phyloP scores from a whole-genome alignment of 1,140 invertebrate genomes.

The Lordiphosa collinella region DNA sequence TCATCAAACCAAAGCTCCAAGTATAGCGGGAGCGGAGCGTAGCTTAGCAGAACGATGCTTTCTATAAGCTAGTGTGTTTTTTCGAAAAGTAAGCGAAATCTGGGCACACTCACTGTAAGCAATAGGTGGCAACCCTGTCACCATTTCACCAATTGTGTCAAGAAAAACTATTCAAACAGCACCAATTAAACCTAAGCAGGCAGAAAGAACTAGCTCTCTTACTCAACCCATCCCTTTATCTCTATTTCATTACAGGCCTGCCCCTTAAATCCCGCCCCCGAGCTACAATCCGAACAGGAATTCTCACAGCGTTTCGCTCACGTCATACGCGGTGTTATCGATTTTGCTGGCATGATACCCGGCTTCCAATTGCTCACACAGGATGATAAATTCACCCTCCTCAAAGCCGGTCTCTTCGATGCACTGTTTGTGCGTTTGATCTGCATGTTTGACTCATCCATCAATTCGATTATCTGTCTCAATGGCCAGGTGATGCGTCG shows the following conservation, averaged over 20 bases:
- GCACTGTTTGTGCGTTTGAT: constrained; percentile 94
- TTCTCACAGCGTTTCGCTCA: constrained; percentile 96
- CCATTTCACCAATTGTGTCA: too few species aligned
- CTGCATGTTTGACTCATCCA: constrained; percentile 95
- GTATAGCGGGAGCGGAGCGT: too few species aligned
- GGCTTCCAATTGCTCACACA: constrained; percentile 96
- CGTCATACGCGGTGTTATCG: constrained; percentile 97
- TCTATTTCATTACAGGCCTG: constrained; percentile 45
- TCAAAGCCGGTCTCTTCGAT: constrained; percentile 97
- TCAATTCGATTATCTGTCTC: constrained; percentile 94
- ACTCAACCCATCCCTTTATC: too few species aligned
- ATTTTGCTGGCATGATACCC: constrained; percentile 98
- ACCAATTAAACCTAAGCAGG: too few species aligned
- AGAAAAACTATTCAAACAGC: too few species aligned
- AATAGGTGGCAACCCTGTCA: too few species aligned
- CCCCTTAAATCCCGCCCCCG: constrained; percentile 91
- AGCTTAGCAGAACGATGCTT: too few species aligned
- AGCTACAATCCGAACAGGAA: constrained; percentile 92
- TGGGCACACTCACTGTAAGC: too few species aligned
- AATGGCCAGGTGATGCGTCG: constrained; percentile 94
- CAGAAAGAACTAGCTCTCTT: too few species aligned
- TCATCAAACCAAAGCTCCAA: too few species aligned
- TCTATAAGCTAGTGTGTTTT: too few species aligned
- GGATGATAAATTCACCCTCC: constrained; percentile 97
- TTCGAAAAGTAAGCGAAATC: too few species aligned